A percentile compares a stretch with the other conserved stretches of the same genome.
These are phyloP conservation scores for Drosophila murphyi DNA, from an alignment of 1,140 invertebrate species.

Conservation along the genomic window DNA sequence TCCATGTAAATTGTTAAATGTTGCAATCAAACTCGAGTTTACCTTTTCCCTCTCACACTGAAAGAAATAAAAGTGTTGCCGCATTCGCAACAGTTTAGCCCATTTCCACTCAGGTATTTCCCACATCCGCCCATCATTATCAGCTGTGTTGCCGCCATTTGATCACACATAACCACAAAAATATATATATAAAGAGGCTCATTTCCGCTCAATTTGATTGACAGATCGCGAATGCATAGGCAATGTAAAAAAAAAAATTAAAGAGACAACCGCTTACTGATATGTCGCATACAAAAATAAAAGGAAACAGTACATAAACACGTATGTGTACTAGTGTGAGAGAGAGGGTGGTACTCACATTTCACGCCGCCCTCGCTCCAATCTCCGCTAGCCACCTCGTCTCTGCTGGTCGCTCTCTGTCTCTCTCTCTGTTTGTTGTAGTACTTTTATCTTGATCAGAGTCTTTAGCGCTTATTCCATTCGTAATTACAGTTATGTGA, in stretches of 20 bases:
- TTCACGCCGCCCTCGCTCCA: slow-evolving; percentile 36
- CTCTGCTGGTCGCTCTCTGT: slow-evolving; percentile 15
- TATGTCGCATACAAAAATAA: slow-evolving; percentile 26
- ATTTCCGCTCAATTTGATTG: slow-evolving; percentile 32
- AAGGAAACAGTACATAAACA: slow-evolving; percentile 15
- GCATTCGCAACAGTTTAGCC: background rate
- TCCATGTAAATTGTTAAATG: slow-evolving; percentile 20
- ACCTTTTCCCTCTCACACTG: background rate
- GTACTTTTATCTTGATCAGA: slow-evolving; percentile 33
- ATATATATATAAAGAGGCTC: slow-evolving; percentile 3
- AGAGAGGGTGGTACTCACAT: slow-evolving; percentile 49
- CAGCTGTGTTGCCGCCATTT: background rate
- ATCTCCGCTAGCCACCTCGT: slow-evolving; percentile 41
- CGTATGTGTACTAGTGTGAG: background rate
- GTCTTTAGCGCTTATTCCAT: slow-evolving; percentile 64
- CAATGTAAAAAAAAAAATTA: slow-evolving; percentile 22
- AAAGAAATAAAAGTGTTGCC: background rate
- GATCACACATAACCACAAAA: slow-evolving; percentile 29
- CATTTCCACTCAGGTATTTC: slow-evolving; percentile 21
- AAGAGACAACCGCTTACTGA: slow-evolving; percentile 29
- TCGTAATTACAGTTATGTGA: slow-evolving; percentile 55
- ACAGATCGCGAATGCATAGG: slow-evolving; percentile 36
- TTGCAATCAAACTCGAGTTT: slow-evolving; percentile 25
- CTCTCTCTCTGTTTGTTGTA: background rate
- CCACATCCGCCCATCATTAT: slow-evolving; percentile 32